These are phyloP conservation scores for Achroia grisella DNA, from an alignment of 1,140 invertebrate species.

Conservation along the genomic window DNA sequence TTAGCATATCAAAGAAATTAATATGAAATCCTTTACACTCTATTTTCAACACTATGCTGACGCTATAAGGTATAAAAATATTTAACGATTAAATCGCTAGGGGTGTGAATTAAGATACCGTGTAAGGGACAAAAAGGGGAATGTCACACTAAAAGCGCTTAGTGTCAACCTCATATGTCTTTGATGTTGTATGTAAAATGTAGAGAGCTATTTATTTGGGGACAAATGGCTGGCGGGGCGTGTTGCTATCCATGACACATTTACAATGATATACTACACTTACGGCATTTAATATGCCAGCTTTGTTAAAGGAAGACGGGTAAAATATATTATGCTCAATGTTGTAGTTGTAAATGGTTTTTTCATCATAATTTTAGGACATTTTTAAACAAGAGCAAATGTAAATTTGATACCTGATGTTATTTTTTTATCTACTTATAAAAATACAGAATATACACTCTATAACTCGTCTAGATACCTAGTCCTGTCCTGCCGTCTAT, in stretches of 20 bases:
- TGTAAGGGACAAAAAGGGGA: slow-evolving; percentile 53
- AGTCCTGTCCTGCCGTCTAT: too few species aligned
- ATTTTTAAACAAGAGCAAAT: too few species aligned
- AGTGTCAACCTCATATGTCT: slow-evolving; percentile 61
- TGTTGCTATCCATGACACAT: slow-evolving; percentile 3
- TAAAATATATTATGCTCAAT: background rate
- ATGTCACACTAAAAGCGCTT: slow-evolving; percentile 54
- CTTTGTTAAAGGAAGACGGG: background rate
- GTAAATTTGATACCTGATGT: too few species aligned
- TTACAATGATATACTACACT: slow-evolving; percentile 1
- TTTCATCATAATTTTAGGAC: too few species aligned
- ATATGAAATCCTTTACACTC: background rate
- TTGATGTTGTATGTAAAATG: slow-evolving; percentile 53
- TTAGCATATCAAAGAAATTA: slow-evolving; percentile 40
- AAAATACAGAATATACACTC: too few species aligned
- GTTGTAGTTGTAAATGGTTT: too few species aligned
- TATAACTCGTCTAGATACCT: too few species aligned
- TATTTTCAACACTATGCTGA: too few species aligned
- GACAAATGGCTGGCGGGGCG: slow-evolving; percentile 12
- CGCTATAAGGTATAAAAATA: too few species aligned
- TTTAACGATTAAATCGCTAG: slow-evolving; percentile 21
- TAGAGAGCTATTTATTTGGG: slow-evolving; percentile 36
- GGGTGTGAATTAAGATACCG: slow-evolving; percentile 69
- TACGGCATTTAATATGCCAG: background rate
- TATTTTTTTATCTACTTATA: too few species aligned